Evolutionary conservation across 2,113 vertebrate species (phyloP), one percentile per base, ranked within the genome.

Genomic region (Hippocampus mohnikei): DNA sequence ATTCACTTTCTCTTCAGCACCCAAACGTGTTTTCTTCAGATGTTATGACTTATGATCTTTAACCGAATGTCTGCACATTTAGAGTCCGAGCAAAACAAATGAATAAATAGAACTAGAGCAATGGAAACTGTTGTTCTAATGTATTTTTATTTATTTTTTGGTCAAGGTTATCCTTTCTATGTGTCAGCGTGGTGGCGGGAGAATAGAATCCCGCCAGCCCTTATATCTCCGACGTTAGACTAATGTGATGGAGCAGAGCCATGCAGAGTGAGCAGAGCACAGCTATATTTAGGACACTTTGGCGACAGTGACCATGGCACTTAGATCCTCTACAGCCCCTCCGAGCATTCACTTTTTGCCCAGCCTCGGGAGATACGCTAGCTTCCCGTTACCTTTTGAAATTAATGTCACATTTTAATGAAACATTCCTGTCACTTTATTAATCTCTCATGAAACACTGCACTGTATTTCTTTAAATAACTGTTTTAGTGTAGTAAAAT

Each of bases 211-310:
- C 37, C 1, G 5, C 61, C 68, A 74, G 79, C 69, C 53, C 59
- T 73, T 69, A 50, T 72, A 73, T 85, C 78, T 77, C 66, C 67
- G 71, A 84, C 67, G 67, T 46, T 72, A 53, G 81, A n/a, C 77
- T 84, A 81, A 87, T 81, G 75, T 79, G 84, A 85, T 84, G 67
- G 83, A 85, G 81, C 81, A 75, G 76, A 77, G 79, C 68, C 72
- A 68, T 52, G 74, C 70, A 56, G 77, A 75, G 76, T 64, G 66
- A 74, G 72, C 69, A 42, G 18, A 76, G 74, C 71, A 52, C 55
- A 62, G 78, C 75, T 89, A 88, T 90, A 90, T 90, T 86, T 87
- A 86, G 82, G 77, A 73, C 80, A 80, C 70, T 71, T 83, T 81
- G 76, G 81, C 81, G 85, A 78, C 65, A 65, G 81, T 83, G 82